Conservation (phyloP, 2,888 invertebrate genomes). For the Alentia gelatinosa region DNA sequence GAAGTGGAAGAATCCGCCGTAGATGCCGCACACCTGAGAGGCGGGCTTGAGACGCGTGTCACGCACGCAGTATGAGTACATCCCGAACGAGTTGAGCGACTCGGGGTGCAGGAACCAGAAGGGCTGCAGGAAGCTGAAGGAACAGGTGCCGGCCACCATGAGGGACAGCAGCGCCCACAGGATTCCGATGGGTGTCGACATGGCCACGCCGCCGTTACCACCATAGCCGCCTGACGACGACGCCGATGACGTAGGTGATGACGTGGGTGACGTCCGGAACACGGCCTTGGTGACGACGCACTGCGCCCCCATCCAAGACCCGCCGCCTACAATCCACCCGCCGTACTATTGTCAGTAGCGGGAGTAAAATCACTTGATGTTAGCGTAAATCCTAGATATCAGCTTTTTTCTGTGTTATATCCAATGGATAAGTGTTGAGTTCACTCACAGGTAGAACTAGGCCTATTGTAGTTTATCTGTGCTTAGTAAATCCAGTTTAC, state of each 20-base stretch:
- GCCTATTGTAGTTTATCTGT: too few relatives aligned
- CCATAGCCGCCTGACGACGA: not conserved
- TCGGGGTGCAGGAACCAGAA: constrained; percentile 79
- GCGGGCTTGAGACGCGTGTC: constrained; percentile 57
- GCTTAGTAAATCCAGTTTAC: too few relatives aligned
- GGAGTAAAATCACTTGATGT: too few relatives aligned
- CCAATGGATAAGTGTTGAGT: too few relatives aligned
- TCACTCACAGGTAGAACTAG: too few relatives aligned
- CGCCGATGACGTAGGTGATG: not conserved
- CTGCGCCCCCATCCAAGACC: constrained; percentile 8
- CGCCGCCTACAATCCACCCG: too few relatives aligned
- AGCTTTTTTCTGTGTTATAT: too few relatives aligned
- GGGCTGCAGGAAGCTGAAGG: constrained; percentile 80
- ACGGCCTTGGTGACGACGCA: constrained; percentile 35
- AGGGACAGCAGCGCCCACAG: constrained; percentile 80
- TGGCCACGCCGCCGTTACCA: constrained; percentile 55
- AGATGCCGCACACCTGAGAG: constrained; percentile 64
- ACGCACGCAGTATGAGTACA: constrained; percentile 72
- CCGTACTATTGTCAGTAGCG: too few relatives aligned
- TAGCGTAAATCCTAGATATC: too few relatives aligned
- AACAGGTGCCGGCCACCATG: constrained; percentile 78
- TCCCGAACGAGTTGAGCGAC: constrained; percentile 71
- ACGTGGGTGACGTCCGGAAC: not conserved
- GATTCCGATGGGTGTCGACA: constrained; percentile 72
- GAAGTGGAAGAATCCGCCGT: constrained; percentile 66